Base-by-base conservation (phyloP, 2,113 vertebrate genomes). In the Pontoporia blainvillei region DNA sequence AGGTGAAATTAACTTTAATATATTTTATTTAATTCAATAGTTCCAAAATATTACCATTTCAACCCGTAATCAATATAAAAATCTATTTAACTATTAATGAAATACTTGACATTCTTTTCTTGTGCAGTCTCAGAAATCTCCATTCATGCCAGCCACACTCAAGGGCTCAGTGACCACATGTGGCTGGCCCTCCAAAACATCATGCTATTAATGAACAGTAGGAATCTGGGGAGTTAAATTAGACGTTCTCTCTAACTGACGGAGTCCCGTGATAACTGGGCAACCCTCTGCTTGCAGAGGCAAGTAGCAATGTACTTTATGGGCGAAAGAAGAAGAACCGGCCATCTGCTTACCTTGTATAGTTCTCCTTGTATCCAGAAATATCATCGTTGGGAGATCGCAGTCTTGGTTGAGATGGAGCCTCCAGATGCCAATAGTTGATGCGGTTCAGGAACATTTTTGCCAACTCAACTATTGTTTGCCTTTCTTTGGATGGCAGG, bases 401-500 rank as follows among this genome's bases (percentile, higher is more conserved):
- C 41, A 99, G 99, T 86, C 99, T 99, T 95, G 99, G 98, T 92
- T 99, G 99, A 8, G 99, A 99, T 7, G 99, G 99, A 0, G 99
- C 99, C 98, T 99, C 99, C 98, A 99, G 97, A 95, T 99, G 99
- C 99, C 99, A 99, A 98, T 99, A 99, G 98, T 99, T 99, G 97
- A 99, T 99, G 97, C 99, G 99, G 97, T 99, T 99, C 93, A 99
- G 99, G 97, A 99, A 99, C 99, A 99, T 99, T 98, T 99, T 99
- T 31, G 99, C 99, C 97, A 99, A 97, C 97, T 99, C 99, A 91
- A 99, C 98, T 76, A 99, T 99, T 4, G 99, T 99, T 97, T 99
- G 99, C 54, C 99, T 99, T 98, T 99, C 99, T 97, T 99, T 99
- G 3, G 99, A 99, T 31, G 99, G 99, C 15, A 99, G 98, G 97